Evolutionary conservation across 2,113 vertebrate species (phyloP).

Genomic region (Corythaixoides concolor): DNA sequence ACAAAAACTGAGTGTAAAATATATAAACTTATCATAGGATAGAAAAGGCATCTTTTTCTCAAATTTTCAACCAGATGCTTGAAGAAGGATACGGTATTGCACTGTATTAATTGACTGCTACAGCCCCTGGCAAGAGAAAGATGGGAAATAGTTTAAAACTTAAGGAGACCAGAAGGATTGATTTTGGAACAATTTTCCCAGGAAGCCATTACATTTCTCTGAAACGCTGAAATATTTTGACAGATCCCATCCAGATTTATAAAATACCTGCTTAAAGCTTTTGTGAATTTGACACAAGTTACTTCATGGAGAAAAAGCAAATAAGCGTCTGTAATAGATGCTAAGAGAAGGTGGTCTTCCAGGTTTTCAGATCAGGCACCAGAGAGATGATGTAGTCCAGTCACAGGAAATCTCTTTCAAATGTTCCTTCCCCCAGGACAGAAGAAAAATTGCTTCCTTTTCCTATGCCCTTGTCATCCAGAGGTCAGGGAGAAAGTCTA

Average conservation of each 20-base stretch:
- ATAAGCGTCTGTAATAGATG: not conserved
- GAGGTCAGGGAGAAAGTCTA: conserved; percentile 53
- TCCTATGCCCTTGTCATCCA: conserved; percentile 57
- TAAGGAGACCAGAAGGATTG: not conserved
- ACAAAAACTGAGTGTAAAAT: not conserved
- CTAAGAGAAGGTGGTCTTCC: not conserved
- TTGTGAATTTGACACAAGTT: not conserved
- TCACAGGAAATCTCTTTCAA: conserved; percentile 62
- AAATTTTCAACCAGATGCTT: not conserved
- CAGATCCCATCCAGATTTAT: not conserved
- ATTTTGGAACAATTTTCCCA: not conserved
- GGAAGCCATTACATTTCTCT: not conserved
- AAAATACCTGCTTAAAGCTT: not conserved
- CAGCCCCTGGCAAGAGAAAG: not conserved
- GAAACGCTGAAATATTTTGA: not conserved
- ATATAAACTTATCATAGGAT: not conserved
- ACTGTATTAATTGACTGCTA: not conserved
- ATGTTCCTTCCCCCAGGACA: conserved; percentile 48
- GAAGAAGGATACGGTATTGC: not conserved
- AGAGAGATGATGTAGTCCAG: conserved; percentile 50
- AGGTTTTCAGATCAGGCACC: conserved; percentile 21
- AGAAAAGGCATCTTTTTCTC: not conserved
- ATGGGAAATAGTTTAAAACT: not conserved
- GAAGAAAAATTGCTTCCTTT: conserved; percentile 70
- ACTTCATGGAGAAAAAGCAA: not conserved